Conservation (phyloP, 2,888 invertebrate species). For the Micoletzkya japonica region DNA sequence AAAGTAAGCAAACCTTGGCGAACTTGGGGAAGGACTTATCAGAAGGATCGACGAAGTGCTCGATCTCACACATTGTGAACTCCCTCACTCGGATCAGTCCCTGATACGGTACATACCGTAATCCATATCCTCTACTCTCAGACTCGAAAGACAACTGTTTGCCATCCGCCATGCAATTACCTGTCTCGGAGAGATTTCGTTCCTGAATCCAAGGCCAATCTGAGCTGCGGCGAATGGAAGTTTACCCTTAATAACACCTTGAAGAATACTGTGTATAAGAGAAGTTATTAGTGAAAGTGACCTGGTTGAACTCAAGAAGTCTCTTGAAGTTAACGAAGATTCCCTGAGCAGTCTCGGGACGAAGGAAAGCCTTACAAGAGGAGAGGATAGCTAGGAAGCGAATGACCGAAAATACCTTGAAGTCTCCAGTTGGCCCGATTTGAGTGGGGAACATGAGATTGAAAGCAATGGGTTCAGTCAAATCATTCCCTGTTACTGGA, state of each 20-base stretch:
- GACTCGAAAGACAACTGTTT: background rate
- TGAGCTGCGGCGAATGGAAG: slow-evolving; percentile 95
- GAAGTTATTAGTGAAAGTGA: background rate
- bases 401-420: slow-evolving; percentile 70
- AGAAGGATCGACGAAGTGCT: slow-evolving; percentile 93
- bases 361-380: slow-evolving; percentile 72
- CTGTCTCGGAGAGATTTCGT: slow-evolving; percentile 92
- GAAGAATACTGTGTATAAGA: background rate
- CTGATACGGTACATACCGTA: too few species aligned
- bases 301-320: slow-evolving; percentile 93
- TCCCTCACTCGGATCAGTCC: slow-evolving; percentile 71
- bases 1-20: slow-evolving; percentile 69
- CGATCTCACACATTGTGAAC: slow-evolving; percentile 97
- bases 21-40: slow-evolving; percentile 90
- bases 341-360: slow-evolving; percentile 98
- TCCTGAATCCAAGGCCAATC: slow-evolving; percentile 96
- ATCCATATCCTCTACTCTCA: background rate
- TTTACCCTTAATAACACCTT: slow-evolving; percentile 41
- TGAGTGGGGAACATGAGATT: slow-evolving; percentile 98
- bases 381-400: background rate
- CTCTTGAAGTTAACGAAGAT: slow-evolving; percentile 99
- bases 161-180: slow-evolving; percentile 67
- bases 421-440: slow-evolving; percentile 92
- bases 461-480: slow-evolving; percentile 92
- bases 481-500: slow-evolving; percentile 88